A percentile compares a stretch with the other conserved stretches of the same genome.
These are phyloP conservation scores for Acanthochromis polyacanthus DNA, from an alignment of 2,113 vertebrate genomes.

Conservation along the genomic window DNA sequence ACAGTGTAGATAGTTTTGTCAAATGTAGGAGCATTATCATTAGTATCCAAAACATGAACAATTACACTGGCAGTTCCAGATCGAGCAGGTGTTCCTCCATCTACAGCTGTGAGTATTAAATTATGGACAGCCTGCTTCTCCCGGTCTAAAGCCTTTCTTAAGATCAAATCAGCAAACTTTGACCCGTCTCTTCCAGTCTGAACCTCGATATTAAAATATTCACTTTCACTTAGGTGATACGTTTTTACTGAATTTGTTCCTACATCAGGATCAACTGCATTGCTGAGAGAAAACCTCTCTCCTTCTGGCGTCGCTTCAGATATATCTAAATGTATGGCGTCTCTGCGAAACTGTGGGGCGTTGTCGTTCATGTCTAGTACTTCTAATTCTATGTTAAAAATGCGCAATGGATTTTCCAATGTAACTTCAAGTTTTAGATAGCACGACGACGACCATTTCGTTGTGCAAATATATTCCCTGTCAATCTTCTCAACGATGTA, in stretches of 20 bases:
- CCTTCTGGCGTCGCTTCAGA: slow-evolving; percentile 37
- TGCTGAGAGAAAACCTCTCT: slow-evolving; percentile 64
- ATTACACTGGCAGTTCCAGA: slow-evolving; percentile 73
- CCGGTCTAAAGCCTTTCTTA: slow-evolving; percentile 64
- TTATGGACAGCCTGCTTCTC: slow-evolving; percentile 65
- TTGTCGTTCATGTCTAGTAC: slow-evolving; percentile 61
- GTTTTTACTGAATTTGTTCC: slow-evolving; percentile 61
- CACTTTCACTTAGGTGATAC: slow-evolving; percentile 6
- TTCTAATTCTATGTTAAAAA: slow-evolving; percentile 77
- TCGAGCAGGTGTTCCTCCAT: slow-evolving; percentile 75
- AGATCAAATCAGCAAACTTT: slow-evolving; percentile 60
- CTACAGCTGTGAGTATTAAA: slow-evolving; percentile 77
- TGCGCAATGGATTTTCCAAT: slow-evolving; percentile 73
- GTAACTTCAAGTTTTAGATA: slow-evolving; percentile 80
- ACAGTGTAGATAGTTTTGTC: slow-evolving; percentile 49
- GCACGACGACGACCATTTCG: slow-evolving; percentile 48
- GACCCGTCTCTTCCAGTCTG: slow-evolving; percentile 66
- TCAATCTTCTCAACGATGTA: slow-evolving; percentile 77
- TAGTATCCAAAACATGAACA: slow-evolving; percentile 71
- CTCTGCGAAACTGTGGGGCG: slow-evolving; percentile 57
- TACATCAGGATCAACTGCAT: slow-evolving; percentile 68
- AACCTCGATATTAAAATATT: slow-evolving; percentile 48
- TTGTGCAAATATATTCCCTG: slow-evolving; percentile 66
- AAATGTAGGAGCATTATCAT: slow-evolving; percentile 78
- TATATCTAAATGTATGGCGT: slow-evolving; percentile 75